Evolutionary conservation across 92 coral and sea anemone species (phyloP).

Genomic region (Paragorgia papillata): DNA sequence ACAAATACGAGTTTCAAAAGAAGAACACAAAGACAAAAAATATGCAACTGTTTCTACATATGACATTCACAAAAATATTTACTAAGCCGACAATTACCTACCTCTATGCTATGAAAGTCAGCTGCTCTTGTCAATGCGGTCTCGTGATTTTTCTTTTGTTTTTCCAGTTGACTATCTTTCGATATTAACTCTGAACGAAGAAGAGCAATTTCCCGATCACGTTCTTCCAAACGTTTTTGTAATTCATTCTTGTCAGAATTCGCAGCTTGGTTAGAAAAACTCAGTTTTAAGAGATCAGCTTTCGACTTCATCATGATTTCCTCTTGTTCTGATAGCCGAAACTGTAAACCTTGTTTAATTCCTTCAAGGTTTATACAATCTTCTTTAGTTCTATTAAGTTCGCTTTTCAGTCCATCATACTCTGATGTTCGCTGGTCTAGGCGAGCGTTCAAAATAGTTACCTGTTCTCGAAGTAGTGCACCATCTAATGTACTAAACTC

Average conservation of each 20-base stretch:
- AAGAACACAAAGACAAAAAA: too few species aligned
- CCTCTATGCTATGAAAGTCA: conserved; percentile 82
- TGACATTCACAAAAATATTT: too few species aligned
- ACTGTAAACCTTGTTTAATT: conserved; percentile 77
- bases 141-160: conserved; percentile 81
- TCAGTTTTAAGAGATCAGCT: conserved; percentile 79
- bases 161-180: conserved; percentile 74
- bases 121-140: conserved; percentile 73
- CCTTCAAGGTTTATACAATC: conserved; percentile 87
- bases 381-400: conserved; percentile 84
- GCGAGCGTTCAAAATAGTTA: conserved; percentile 82
- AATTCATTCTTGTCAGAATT: conserved; percentile 76
- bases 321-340: conserved; percentile 86
- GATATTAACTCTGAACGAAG: conserved; percentile 76
- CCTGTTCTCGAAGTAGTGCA: conserved; percentile 71
- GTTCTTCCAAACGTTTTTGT: conserved; percentile 72
- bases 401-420: conserved; percentile 82
- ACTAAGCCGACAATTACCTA: too few species aligned
- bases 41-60: too few species aligned
- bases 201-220: conserved; percentile 80
- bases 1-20: too few species aligned
- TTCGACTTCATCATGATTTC: conserved; percentile 90
- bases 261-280: conserved; percentile 73
- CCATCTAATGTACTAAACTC: conserved; percentile 83
- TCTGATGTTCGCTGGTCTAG: conserved; percentile 83